phyloP scores from a whole-genome alignment of 2,888 invertebrate species.

The Drepana falcataria region DNA sequence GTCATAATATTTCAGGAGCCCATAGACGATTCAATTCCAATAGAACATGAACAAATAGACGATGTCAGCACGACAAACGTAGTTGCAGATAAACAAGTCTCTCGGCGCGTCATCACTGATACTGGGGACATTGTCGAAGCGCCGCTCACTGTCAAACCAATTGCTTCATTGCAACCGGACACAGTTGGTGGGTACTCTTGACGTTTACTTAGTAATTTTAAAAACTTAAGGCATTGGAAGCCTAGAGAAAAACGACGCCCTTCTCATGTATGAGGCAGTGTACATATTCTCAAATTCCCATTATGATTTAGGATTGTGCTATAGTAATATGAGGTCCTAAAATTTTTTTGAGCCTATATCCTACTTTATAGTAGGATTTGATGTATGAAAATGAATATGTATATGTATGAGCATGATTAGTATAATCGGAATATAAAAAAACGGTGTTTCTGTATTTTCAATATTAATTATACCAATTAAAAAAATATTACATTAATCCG shows the following conservation, averaged over 20 bases:
- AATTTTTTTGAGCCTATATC: too few species aligned
- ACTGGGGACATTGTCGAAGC: slow-evolving; percentile 61
- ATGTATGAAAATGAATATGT: too few species aligned
- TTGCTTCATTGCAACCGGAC: slow-evolving; percentile 3
- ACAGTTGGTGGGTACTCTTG: slow-evolving; percentile 1
- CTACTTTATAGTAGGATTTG: too few species aligned
- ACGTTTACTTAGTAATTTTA: too few species aligned
- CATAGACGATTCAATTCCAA: slow-evolving; percentile 18
- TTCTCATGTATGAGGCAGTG: too few species aligned
- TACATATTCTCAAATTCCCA: too few species aligned
- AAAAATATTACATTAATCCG: neutral
- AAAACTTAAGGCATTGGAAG: too few species aligned
- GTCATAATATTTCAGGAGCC: slow-evolving; percentile 35
- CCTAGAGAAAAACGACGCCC: too few species aligned
- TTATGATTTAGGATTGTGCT: too few species aligned
- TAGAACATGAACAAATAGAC: slow-evolving; percentile 13
- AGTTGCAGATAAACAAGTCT: slow-evolving; percentile 30
- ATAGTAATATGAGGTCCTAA: too few species aligned
- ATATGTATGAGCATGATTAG: too few species aligned
- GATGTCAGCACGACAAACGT: slow-evolving; percentile 6
- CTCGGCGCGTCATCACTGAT: slow-evolving; percentile 60
- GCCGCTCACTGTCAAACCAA: slow-evolving; percentile 19
- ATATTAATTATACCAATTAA: neutral
- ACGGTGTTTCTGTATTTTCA: neutral
- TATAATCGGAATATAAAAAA: too few species aligned